These are phyloP conservation scores for Cuculus canorus DNA, from an alignment of 2,797 vertebrate species.

Conservation along the genomic window DNA sequence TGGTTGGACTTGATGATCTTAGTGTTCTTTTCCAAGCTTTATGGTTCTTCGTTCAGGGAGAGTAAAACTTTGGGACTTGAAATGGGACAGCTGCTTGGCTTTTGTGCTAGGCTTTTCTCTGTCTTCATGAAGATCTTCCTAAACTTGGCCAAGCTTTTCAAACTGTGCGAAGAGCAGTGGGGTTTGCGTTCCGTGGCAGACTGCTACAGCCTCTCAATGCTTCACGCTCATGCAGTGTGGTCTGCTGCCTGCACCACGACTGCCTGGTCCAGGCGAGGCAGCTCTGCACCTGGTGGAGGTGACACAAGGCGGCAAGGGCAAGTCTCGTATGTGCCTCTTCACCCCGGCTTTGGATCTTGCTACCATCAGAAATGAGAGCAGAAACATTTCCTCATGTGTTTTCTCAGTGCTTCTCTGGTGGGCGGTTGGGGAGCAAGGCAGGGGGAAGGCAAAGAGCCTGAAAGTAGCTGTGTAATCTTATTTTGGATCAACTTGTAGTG, in stretches of 20 bases:
- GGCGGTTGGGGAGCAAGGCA: background rate
- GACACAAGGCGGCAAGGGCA: accelerated
- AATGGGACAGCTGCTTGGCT: background rate
- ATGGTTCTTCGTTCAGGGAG: background rate
- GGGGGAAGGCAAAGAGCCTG: background rate
- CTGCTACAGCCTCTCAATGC: background rate
- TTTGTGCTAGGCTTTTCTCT: background rate
- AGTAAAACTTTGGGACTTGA: background rate
- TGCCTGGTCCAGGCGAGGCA: background rate
- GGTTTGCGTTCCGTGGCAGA: background rate
- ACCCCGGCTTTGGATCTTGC: background rate
- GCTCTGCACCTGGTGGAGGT: background rate
- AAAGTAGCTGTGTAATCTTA: background rate
- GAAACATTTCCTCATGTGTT: background rate
- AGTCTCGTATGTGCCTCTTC: background rate
- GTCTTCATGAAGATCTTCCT: background rate
- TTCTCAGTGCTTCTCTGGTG: background rate
- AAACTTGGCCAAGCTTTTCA: background rate
- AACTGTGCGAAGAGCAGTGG: background rate
- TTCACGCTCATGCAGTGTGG: background rate
- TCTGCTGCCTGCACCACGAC: accelerated
- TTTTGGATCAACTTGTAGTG: background rate
- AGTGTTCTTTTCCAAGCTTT: too few relatives aligned
- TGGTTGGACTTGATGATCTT: too few relatives aligned
- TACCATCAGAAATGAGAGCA: background rate